Percentiles rank a stretch among this genome's conserved stretches.
These are phyloP conservation scores for Acleris emargana DNA, from an alignment of 2,888 invertebrate genomes.

Conservation along the genomic window DNA sequence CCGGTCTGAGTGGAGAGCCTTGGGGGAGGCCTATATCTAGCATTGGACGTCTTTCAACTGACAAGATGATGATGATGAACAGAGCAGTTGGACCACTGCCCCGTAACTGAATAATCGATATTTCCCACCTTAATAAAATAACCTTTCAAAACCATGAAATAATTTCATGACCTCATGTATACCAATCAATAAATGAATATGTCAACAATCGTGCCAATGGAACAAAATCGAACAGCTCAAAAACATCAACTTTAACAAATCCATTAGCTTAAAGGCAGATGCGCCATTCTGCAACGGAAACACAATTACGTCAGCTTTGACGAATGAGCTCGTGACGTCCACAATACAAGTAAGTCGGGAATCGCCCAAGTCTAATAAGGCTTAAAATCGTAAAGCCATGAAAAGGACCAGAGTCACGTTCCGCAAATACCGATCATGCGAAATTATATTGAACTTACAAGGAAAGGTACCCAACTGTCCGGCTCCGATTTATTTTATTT, in stretches of 20 bases:
- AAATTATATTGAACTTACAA: conserved; percentile 43
- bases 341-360: conserved; percentile 56
- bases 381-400: conserved; percentile 57
- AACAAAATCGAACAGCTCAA: not conserved
- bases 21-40: too few relatives aligned
- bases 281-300: conserved; percentile 45
- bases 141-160: too few relatives aligned
- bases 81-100: too few relatives aligned
- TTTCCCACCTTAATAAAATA: too few relatives aligned
- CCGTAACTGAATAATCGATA: too few relatives aligned
- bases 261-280: conserved; percentile 48
- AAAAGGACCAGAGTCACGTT: conserved; percentile 58
- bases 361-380: conserved; percentile 45
- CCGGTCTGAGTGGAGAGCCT: too few relatives aligned
- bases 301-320: conserved; percentile 57
- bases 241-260: not conserved
- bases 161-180: too few relatives aligned
- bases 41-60: too few relatives aligned
- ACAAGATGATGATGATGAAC: too few relatives aligned
- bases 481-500: too few relatives aligned
- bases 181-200: too few relatives aligned
- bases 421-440: conserved; percentile 48
- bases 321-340: conserved; percentile 63
- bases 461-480: too few relatives aligned
- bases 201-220: not conserved